Base-by-base conservation (phyloP, 2,113 vertebrate genomes). In the Sialia sialis region DNA sequence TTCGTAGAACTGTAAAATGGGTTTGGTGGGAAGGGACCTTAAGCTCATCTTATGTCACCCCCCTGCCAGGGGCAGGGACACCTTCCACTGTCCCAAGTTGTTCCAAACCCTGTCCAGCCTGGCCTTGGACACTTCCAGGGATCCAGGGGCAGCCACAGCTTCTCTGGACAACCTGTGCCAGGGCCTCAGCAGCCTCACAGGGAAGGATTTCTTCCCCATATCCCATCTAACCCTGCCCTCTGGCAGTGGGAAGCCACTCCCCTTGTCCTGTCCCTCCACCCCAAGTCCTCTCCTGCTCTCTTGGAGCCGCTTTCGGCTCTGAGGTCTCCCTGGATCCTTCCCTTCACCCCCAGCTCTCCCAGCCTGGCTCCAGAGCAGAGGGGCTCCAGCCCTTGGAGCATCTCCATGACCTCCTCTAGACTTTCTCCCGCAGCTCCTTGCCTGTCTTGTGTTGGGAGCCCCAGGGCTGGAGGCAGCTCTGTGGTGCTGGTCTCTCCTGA, bases 81-180 rank as follows among this genome's bases (percentile, higher is more conserved):
- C 48, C 6, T 69, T 13, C 39, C 46, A 29, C 13, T 16, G 1
- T 1, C 3, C 8, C 74, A 46, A 23, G 13, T 0, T 19, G 27
- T 19, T 69, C 39, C 48, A 27, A 60, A 27, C 6, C 32, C 29
- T 0, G 0, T 46, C 38, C 23, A 62, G 0, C 46, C 7, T 46
- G 64, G 55, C 55, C 15, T 39, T 16, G n/a, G 5, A 4, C 15
- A 46, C n/a, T 69, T 2, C 29, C 55, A 70, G 48, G 23, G 48
- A 16, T 62, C 30, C 30, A 20, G 55, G 15, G 16, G 23, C 64
- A 87, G n/a, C 64, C 74, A 16, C 23, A 54, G 84, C 74, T 78
- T 1, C 73, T 60, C 21, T 49, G 27, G 21, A 29, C 22, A 62
- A 0, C 27, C 22, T 76, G 7, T 51, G 36, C 74, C 58, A 41